phyloP scores from a whole-genome alignment of 1,140 invertebrate genomes.

The Sipha flava region DNA sequence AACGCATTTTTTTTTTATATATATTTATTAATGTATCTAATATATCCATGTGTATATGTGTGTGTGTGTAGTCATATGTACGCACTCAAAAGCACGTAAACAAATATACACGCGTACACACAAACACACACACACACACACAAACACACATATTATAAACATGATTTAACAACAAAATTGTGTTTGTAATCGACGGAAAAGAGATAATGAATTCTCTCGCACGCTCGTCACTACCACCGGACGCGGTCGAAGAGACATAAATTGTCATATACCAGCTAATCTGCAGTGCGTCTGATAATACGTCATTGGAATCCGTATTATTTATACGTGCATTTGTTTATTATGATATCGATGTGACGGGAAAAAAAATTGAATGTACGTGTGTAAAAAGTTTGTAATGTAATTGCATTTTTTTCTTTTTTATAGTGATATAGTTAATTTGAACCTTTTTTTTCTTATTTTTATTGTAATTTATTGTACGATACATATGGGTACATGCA shows the following conservation, averaged over 20 bases:
- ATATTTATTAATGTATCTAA: not conserved
- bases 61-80: not conserved
- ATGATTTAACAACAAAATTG: too few relatives aligned
- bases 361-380: not conserved
- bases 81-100: too few relatives aligned
- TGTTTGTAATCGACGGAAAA: too few relatives aligned
- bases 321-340: too few relatives aligned
- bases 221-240: too few relatives aligned
- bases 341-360: not conserved
- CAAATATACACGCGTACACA: not conserved
- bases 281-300: too few relatives aligned
- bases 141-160: not conserved
- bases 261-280: too few relatives aligned
- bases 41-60: not conserved
- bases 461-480: not conserved
- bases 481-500: not conserved
- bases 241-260: too few relatives aligned
- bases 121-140: not conserved
- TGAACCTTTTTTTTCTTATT: not conserved
- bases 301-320: too few relatives aligned
- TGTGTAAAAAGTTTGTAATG: not conserved
- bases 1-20: not conserved
- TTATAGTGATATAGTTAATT: slow-evolving; percentile 10
- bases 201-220: too few relatives aligned
- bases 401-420: slow-evolving; percentile 6